Evolutionary conservation across 2,113 vertebrate genomes (phyloP).

Genomic region (Leiothrix lutea): DNA sequence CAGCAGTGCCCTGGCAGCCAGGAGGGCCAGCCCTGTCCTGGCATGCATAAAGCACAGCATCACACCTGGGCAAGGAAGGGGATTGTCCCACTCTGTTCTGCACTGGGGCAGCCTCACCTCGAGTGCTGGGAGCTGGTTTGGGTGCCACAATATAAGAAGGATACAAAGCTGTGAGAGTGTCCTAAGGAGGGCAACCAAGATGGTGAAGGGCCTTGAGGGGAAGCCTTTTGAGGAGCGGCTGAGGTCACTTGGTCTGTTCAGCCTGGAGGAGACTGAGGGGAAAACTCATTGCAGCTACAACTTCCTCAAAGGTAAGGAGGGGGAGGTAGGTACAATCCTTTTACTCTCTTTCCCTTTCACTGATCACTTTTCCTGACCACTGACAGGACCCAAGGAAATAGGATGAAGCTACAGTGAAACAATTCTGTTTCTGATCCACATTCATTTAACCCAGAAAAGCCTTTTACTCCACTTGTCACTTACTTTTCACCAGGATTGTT

Average conservation of each 20-base stretch:
- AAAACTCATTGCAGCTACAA: background rate
- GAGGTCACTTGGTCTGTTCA: background rate
- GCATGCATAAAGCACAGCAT: background rate
- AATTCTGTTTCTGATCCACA: background rate
- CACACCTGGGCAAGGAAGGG: fast-evolving
- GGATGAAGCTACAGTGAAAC: background rate
- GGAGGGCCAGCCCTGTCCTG: fast-evolving
- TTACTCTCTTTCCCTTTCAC: background rate
- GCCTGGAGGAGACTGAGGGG: background rate
- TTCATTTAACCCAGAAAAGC: background rate
- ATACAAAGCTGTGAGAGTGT: fast-evolving
- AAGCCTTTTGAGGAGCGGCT: fast-evolving
- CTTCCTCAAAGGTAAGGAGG: background rate
- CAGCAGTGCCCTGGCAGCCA: background rate
- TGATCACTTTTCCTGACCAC: background rate
- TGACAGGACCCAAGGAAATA: background rate
- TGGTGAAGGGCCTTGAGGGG: background rate
- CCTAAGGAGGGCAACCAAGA: fast-evolving
- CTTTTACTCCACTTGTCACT: background rate
- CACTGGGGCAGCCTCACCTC: fast-evolving
- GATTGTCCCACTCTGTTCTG: background rate
- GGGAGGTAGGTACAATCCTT: background rate
- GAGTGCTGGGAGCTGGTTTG: fast-evolving
- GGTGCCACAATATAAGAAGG: background rate
- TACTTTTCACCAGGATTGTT: background rate